phyloP scores from a whole-genome alignment of 64 coral and sea anemone genomes.

The Hydrozoanthus tunicans region DNA sequence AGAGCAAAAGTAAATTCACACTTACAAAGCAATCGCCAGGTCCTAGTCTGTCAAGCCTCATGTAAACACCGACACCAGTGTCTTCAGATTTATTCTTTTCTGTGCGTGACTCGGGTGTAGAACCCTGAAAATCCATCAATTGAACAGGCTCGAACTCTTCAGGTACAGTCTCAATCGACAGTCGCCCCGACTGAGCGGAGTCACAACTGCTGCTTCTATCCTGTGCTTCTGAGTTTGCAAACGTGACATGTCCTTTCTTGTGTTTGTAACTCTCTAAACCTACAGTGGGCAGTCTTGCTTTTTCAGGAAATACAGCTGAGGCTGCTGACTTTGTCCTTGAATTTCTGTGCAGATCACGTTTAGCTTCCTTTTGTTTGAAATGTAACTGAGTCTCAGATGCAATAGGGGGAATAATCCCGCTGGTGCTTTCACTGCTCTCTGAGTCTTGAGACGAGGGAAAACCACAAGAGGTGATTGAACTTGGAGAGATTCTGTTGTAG shows the following conservation, averaged over 20 bases:
- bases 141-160: background rate
- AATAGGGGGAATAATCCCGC: background rate
- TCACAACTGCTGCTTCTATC: background rate
- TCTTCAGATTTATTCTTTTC: background rate
- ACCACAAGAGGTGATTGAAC: slow-evolving; percentile 37
- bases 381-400: slow-evolving; percentile 24
- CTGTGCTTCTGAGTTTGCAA: background rate
- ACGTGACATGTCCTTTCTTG: slow-evolving; percentile 22
- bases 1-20: background rate
- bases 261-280: background rate
- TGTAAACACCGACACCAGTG: slow-evolving; percentile 84
- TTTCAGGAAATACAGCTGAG: slow-evolving; percentile 2
- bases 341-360: background rate
- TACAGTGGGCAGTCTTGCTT: slow-evolving; percentile 23
- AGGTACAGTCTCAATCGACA: background rate
- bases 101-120: background rate
- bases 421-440: background rate
- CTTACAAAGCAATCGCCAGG: slow-evolving; percentile 87
- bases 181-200: background rate
- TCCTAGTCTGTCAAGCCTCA: slow-evolving; percentile 74
- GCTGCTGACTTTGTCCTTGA: background rate
- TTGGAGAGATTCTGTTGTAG: slow-evolving; percentile 44
- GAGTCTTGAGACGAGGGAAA: background rate
- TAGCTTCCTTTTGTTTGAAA: slow-evolving; percentile 1
- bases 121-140: background rate